These are phyloP conservation scores for Drosophila formosana DNA, from an alignment of 2,888 invertebrate genomes.

Conservation along the genomic window DNA sequence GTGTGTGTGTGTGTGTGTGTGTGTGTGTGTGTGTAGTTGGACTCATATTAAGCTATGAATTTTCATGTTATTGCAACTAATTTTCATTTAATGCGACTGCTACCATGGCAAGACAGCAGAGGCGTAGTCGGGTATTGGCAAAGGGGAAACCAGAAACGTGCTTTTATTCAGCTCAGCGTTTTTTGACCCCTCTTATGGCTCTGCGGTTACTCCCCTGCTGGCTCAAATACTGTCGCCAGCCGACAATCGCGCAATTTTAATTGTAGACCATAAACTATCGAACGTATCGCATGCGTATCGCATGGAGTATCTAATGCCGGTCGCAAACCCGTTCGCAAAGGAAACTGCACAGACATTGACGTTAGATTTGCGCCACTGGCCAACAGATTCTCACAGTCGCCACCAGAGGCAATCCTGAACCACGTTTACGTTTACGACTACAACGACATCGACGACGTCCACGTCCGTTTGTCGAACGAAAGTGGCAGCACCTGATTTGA, in stretches of 20 bases:
- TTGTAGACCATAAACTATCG: slow-evolving; percentile 74
- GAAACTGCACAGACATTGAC: slow-evolving; percentile 71
- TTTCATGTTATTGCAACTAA: slow-evolving; percentile 79
- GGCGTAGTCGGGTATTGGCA: slow-evolving; percentile 2
- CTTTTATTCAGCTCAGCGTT: background rate
- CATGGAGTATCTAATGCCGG: slow-evolving; percentile 69
- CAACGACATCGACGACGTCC: slow-evolving; percentile 16
- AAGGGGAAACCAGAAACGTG: background rate
- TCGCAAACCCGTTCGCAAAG: slow-evolving; percentile 72
- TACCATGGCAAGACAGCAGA: slow-evolving; percentile 22
- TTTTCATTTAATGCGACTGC: slow-evolving; percentile 67
- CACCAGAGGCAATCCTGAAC: slow-evolving; percentile 39
- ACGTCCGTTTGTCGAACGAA: slow-evolving; percentile 57
- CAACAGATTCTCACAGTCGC: slow-evolving; percentile 71
- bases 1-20: slow-evolving; percentile 15
- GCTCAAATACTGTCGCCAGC: slow-evolving; percentile 20
- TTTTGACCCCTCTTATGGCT: background rate
- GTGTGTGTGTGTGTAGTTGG: slow-evolving; percentile 14
- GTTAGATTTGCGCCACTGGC: slow-evolving; percentile 51
- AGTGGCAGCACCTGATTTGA: slow-evolving; percentile 76
- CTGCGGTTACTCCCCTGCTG: slow-evolving; percentile 10
- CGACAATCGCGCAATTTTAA: slow-evolving; percentile 66
- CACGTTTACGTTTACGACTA: background rate
- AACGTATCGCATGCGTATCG: slow-evolving; percentile 70
- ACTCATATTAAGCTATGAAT: slow-evolving; percentile 76